Conservation (phyloP, 2,888 invertebrate species). For the Gryllus longicercus region DNA sequence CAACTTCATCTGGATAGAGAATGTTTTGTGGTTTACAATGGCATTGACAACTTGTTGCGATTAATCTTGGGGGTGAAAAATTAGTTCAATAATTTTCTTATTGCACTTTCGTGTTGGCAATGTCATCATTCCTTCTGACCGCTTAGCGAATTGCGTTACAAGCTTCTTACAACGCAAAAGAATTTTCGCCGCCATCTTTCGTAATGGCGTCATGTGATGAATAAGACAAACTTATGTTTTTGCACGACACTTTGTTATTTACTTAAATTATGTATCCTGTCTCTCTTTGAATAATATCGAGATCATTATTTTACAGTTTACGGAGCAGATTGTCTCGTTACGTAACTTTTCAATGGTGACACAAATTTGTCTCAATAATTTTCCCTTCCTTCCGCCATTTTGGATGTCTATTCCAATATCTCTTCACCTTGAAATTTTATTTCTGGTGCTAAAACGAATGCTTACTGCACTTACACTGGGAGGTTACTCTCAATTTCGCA, state of each 20-base stretch:
- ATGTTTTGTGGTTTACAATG: slow-evolving; percentile 1
- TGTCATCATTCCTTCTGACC: background rate
- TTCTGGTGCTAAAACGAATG: background rate
- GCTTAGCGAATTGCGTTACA: background rate
- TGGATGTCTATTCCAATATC: slow-evolving; percentile 27
- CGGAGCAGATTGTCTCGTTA: no score
- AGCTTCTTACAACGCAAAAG: background rate
- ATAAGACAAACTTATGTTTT: background rate
- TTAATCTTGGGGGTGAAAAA: background rate
- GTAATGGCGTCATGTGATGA: slow-evolving; percentile 10
- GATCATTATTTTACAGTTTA: no score
- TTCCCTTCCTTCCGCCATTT: slow-evolving; percentile 27
- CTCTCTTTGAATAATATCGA: no score
- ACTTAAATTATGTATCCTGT: no score
- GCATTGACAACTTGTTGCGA: background rate
- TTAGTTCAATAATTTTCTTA: background rate
- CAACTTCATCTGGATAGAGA: background rate
- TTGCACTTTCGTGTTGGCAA: background rate
- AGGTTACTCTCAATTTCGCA: background rate
- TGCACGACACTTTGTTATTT: no score
- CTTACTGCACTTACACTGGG: background rate
- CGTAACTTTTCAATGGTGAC: no score
- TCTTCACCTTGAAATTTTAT: slow-evolving; percentile 29
- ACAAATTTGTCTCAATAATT: background rate
- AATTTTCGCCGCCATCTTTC: background rate